These are phyloP conservation scores for Erythrocebus patas DNA, from an alignment of 2,113 vertebrate species.

Conservation along the genomic window DNA sequence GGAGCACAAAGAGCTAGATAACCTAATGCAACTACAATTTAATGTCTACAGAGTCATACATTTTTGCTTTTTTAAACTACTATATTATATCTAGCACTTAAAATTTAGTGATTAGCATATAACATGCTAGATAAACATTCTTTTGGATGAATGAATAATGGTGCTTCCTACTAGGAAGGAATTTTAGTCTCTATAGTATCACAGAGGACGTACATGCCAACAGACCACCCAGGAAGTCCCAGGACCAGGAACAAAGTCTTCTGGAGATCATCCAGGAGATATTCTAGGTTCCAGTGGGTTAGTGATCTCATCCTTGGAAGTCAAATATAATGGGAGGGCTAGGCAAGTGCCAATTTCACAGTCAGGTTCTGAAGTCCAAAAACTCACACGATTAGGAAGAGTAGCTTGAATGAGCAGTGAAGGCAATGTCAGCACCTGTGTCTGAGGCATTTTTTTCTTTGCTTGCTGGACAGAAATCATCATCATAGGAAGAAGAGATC, in stretches of 20 bases:
- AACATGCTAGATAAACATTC: neutral
- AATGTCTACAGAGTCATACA: fast-evolving
- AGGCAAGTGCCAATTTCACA: neutral
- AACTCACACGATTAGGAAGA: neutral
- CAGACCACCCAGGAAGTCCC: neutral
- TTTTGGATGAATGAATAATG: neutral
- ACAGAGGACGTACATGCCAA: neutral
- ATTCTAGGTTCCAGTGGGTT: neutral
- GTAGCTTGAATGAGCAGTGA: neutral
- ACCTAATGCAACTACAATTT: neutral
- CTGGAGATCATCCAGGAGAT: neutral
- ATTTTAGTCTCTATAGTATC: neutral
- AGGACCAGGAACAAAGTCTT: neutral
- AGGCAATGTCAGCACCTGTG: neutral
- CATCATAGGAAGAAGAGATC: neutral
- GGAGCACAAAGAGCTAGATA: neutral
- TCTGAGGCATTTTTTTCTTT: neutral
- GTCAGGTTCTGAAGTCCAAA: neutral
- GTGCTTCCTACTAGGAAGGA: neutral
- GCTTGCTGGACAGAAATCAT: neutral
- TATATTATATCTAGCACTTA: neutral
- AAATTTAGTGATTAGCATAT: neutral
- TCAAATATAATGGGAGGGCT: neutral
- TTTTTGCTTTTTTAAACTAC: neutral
- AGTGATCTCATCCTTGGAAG: neutral